These are phyloP conservation scores for Torymus texanus DNA, from an alignment of 2,888 invertebrate genomes.

Conservation along the genomic window DNA sequence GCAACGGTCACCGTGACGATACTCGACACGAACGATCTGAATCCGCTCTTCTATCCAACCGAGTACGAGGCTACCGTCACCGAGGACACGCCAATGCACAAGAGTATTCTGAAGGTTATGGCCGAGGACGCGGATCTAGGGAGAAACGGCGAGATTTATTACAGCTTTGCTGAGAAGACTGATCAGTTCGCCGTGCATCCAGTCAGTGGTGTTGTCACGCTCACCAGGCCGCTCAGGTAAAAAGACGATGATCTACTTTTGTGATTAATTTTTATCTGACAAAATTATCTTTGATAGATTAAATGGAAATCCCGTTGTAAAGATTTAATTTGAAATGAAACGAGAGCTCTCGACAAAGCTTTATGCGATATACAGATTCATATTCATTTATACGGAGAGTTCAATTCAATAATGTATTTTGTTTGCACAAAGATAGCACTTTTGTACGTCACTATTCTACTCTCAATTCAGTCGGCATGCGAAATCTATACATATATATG, in stretches of 20 bases:
- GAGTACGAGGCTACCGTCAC: slow-evolving; percentile 91
- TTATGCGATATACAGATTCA: no score
- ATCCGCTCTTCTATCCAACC: slow-evolving; percentile 93
- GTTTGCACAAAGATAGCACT: no score
- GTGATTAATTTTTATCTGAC: no score
- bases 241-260: neutral
- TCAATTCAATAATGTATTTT: no score
- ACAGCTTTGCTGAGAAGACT: slow-evolving; percentile 89
- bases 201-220: slow-evolving; percentile 89
- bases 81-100: slow-evolving; percentile 91
- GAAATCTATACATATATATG: no score
- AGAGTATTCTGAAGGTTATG: slow-evolving; percentile 85
- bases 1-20: slow-evolving; percentile 84
- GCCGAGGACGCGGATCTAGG: slow-evolving; percentile 98
- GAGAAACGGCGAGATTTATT: slow-evolving; percentile 97
- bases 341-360: no score
- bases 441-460: no score
- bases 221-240: slow-evolving; percentile 84
- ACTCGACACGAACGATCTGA: slow-evolving; percentile 92
- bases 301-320: no score
- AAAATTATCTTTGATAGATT: no score
- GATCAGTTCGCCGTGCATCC: slow-evolving; percentile 95
- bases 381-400: no score
- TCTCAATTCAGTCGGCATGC: no score
- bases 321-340: no score